phyloP scores from a whole-genome alignment of 2,888 invertebrate genomes.

The Acrobasis suavella region DNA sequence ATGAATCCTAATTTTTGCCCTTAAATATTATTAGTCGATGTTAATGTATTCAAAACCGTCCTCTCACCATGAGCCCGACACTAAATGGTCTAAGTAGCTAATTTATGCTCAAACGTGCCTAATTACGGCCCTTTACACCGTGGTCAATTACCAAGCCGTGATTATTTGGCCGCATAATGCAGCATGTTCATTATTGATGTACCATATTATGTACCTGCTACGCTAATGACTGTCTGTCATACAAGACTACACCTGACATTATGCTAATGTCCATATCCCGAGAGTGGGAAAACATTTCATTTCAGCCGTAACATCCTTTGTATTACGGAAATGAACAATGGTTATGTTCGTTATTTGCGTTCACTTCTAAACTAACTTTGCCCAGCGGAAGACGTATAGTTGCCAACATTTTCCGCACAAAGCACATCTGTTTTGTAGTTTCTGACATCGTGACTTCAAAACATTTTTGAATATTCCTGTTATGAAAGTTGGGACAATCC shows the following conservation, averaged over 20 bases:
- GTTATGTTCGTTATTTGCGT: conserved; percentile 6
- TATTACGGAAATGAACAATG: conserved; percentile 17
- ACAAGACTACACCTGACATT: conserved; percentile 5
- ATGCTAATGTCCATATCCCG: conserved; percentile 11
- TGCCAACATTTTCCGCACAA: conserved; percentile 39
- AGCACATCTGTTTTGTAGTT: conserved; percentile 48
- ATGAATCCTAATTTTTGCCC: not conserved
- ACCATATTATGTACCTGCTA: conserved; percentile 12
- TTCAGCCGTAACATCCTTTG: conserved; percentile 6
- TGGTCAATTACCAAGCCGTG: conserved; percentile 43
- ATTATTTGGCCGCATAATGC: conserved; percentile 44
- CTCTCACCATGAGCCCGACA: not conserved
- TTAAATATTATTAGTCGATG: conserved; percentile 3
- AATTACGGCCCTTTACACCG: conserved; percentile 42
- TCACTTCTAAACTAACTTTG: conserved; percentile 22
- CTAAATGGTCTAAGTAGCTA: conserved; percentile 25
- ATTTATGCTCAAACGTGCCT: conserved; percentile 31
- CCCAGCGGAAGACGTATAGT: conserved; percentile 35
- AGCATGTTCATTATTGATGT: conserved; percentile 30
- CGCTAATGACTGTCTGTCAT: conserved; percentile 2
- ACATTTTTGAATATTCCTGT: conserved; percentile 57
- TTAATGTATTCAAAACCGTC: conserved; percentile 12
- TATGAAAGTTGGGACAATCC: conserved; percentile 56
- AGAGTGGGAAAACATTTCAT: conserved; percentile 14
- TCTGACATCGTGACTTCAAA: conserved; percentile 46